phyloP scores from a whole-genome alignment of 2,888 invertebrate species.

The Papilio protenor region DNA sequence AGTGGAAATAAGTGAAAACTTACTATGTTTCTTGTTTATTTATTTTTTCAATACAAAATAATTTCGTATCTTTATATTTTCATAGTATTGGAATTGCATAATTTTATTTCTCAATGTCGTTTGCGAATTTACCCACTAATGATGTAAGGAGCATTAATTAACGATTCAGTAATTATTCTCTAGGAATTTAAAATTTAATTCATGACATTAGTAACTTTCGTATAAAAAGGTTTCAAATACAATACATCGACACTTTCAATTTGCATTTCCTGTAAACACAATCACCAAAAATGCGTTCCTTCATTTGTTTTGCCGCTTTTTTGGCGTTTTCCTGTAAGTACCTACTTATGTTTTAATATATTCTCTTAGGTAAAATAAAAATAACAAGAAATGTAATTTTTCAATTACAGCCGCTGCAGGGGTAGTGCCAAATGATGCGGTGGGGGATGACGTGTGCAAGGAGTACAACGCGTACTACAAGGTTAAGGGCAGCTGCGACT shows the following conservation, averaged over 20 bases:
- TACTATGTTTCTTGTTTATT: background rate
- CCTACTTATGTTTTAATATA: background rate
- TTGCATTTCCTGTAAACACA: slow-evolving; percentile 24
- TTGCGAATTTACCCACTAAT: background rate
- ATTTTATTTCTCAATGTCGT: background rate
- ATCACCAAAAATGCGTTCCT: slow-evolving; percentile 49
- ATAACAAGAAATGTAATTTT: background rate
- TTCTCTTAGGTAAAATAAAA: background rate
- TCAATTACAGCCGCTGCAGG: background rate
- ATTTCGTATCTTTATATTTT: background rate
- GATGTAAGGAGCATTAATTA: background rate
- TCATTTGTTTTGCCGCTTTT: slow-evolving; percentile 13
- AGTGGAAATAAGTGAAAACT: too few relatives aligned
- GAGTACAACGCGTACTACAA: slow-evolving; percentile 85
- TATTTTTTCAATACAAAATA: background rate
- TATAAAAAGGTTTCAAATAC: background rate
- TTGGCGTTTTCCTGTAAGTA: slow-evolving; percentile 6
- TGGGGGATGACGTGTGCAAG: slow-evolving; percentile 56
- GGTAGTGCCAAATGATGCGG: background rate
- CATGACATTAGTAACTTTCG: background rate
- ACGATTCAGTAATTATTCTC: background rate
- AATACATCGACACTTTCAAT: slow-evolving; percentile 7
- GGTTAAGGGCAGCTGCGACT: slow-evolving; percentile 86
- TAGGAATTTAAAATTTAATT: background rate
- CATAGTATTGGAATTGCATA: background rate